Percentiles rank a stretch among this genome's conserved stretches.
Conservation (phyloP, 2,113 vertebrate genomes). For the Pardalotus punctatus region DNA sequence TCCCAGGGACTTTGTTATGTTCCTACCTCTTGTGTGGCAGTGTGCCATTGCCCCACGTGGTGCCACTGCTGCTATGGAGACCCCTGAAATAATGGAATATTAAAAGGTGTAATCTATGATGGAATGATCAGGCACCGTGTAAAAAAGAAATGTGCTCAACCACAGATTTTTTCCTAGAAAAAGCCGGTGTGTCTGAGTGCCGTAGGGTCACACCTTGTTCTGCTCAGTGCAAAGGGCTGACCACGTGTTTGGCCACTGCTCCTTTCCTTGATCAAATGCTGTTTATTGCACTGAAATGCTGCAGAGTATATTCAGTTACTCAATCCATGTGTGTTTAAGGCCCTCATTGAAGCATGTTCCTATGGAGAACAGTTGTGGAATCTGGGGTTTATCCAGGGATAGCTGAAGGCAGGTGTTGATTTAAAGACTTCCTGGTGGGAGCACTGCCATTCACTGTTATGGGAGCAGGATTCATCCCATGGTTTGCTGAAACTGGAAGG, state of each 20-base stretch:
- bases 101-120: neutral
- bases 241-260: rapidly evolving
- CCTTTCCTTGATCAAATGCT: neutral
- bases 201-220: neutral
- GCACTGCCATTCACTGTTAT: rapidly evolving
- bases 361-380: neutral
- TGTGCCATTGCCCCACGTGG: neutral
- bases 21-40: too few relatives aligned
- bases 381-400: neutral
- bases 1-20: neutral
- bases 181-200: rapidly evolving
- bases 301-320: neutral
- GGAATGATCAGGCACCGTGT: neutral
- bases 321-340: neutral
- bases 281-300: neutral
- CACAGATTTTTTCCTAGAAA: neutral
- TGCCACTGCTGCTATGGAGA: neutral
- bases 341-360: neutral
- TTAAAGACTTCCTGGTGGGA: neutral
- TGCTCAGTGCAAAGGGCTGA: neutral
- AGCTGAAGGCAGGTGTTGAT: neutral
- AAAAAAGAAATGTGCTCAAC: neutral
- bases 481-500: neutral
- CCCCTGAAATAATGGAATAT: neutral
- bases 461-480: neutral